phyloP scores from a whole-genome alignment of 2,113 vertebrate species.

The Camelus bactrianus region DNA sequence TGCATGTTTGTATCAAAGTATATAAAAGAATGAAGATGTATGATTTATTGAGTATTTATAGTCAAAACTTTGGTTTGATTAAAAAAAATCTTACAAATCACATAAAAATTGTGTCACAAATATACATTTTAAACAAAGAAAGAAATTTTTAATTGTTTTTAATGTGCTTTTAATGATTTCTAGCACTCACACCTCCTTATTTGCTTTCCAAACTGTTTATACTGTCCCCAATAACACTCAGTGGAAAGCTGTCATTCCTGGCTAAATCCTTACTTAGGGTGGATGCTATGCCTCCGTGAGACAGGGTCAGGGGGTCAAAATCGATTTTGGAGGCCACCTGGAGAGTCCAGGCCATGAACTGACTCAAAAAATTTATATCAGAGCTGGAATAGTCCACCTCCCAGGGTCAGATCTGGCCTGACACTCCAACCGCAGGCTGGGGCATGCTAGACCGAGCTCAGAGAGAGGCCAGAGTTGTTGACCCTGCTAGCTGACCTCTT shows the following conservation, averaged over 20 bases:
- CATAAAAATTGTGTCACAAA: neutral
- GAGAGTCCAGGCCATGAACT: slow-evolving; percentile 97
- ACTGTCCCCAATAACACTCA: slow-evolving; percentile 90
- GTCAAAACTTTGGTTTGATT: neutral
- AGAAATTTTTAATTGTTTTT: slow-evolving; percentile 78
- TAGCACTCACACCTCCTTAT: slow-evolving; percentile 86
- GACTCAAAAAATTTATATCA: slow-evolving; percentile 99
- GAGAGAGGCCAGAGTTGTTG: slow-evolving; percentile 93
- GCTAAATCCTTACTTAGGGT: slow-evolving; percentile 94
- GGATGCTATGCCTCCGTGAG: slow-evolving; percentile 92
- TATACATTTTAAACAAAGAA: neutral
- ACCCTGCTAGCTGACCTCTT: slow-evolving; percentile 97
- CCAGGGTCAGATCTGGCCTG: slow-evolving; percentile 90
- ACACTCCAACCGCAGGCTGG: slow-evolving; percentile 86
- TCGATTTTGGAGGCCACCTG: slow-evolving; percentile 99
- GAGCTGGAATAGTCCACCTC: slow-evolving; percentile 92
- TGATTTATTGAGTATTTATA: slow-evolving; percentile 29
- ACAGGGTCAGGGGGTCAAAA: slow-evolving; percentile 98
- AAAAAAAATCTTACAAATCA: neutral
- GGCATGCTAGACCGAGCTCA: slow-evolving; percentile 89
- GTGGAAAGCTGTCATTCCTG: slow-evolving; percentile 94
- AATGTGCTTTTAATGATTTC: slow-evolving; percentile 93
- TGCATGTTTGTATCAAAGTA: slow-evolving; percentile 68
- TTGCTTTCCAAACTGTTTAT: slow-evolving; percentile 89
- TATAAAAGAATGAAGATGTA: neutral